Percentiles rank a stretch among this genome's conserved stretches.
phyloP scores from a whole-genome alignment of 2,797 vertebrate genomes.

The Epinephelus malabaricus region DNA sequence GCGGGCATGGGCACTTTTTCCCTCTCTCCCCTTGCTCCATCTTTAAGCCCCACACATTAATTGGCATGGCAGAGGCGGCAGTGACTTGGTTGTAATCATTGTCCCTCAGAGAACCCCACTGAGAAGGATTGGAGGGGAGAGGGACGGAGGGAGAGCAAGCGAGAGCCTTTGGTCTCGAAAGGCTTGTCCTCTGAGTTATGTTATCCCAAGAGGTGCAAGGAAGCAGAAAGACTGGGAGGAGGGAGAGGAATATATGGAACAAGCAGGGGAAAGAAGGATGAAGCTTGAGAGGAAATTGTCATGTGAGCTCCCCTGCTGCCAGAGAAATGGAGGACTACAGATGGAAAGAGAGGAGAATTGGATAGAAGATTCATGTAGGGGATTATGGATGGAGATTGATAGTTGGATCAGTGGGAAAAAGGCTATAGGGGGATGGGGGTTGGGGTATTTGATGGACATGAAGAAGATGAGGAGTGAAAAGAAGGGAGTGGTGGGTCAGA shows the following conservation, averaged over 20 bases:
- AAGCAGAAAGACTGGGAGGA: slow-evolving; percentile 50
- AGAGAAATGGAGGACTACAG: slow-evolving; percentile 47
- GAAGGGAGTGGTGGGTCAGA: slow-evolving; percentile 23
- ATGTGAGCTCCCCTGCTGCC: slow-evolving; percentile 39
- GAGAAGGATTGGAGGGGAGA: slow-evolving; percentile 62
- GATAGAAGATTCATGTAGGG: slow-evolving; percentile 55
- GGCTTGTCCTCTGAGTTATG: slow-evolving; percentile 71
- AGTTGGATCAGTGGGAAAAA: slow-evolving; percentile 40
- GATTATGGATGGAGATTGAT: slow-evolving; percentile 72
- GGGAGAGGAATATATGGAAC: slow-evolving; percentile 45
- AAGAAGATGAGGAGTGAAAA: slow-evolving; percentile 46
- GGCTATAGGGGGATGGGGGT: not conserved
- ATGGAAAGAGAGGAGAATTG: slow-evolving; percentile 51
- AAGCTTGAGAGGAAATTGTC: slow-evolving; percentile 61
- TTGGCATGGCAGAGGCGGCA: slow-evolving; percentile 78
- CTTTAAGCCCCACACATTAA: slow-evolving; percentile 80
- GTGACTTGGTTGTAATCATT: slow-evolving; percentile 82
- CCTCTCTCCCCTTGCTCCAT: slow-evolving; percentile 55
- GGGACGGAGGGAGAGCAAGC: slow-evolving; percentile 32
- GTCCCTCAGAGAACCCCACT: slow-evolving; percentile 77
- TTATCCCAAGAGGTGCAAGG: slow-evolving; percentile 64
- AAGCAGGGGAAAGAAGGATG: slow-evolving; percentile 18
- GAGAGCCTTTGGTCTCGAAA: slow-evolving; percentile 61
- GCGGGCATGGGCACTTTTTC: slow-evolving; percentile 57
- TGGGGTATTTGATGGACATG: slow-evolving; percentile 42